phyloP scores from a whole-genome alignment of 2,113 vertebrate species.

The Passer montanus region DNA sequence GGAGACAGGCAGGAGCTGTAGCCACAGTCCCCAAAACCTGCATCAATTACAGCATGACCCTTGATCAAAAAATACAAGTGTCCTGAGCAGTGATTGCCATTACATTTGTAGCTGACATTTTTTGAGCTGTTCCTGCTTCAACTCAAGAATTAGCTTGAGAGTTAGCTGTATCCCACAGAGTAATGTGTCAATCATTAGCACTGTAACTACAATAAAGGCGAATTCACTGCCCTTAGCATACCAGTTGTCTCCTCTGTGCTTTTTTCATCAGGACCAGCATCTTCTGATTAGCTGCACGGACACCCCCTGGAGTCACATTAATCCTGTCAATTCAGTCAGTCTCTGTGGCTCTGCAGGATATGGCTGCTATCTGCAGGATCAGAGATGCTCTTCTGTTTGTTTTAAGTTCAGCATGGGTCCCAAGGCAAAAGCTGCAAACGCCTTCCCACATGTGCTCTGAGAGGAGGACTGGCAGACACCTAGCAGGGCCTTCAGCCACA shows the following conservation, averaged over 20 bases:
- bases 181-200: not conserved
- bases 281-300: constrained; percentile 22
- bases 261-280: not conserved
- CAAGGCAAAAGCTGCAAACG: not conserved
- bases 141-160: not conserved
- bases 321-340: not conserved
- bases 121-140: not conserved
- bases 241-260: not conserved
- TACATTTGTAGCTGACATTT: not conserved
- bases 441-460: accelerated
- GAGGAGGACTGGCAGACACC: accelerated
- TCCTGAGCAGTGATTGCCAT: not conserved
- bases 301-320: constrained; percentile 4
- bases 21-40: not conserved
- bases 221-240: not conserved
- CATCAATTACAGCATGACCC: accelerated
- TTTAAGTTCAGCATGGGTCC: not conserved
- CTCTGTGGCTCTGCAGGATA: not conserved
- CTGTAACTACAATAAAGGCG: not conserved
- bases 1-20: not conserved
- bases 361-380: not conserved
- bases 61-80: not conserved
- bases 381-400: not conserved
- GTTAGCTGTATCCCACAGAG: not conserved
- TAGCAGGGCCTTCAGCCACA: accelerated